Conservation (phyloP, 2,888 invertebrate genomes). For the Ectropis crepuscularia region DNA sequence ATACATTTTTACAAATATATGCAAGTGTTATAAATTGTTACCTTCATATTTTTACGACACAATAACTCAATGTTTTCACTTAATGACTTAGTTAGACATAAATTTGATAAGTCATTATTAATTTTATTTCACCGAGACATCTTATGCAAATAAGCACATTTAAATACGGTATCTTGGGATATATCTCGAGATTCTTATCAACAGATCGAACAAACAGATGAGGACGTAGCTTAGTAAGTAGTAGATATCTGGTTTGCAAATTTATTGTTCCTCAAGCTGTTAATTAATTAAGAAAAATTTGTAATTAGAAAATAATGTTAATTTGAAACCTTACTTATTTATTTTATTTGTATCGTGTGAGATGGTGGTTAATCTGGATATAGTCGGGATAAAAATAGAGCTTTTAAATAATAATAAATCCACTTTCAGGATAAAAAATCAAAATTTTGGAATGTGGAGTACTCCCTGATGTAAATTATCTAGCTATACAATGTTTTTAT, state of each 20-base stretch:
- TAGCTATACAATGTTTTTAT: too few species aligned
- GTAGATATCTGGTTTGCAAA: constrained; percentile 12
- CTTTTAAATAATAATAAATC: not conserved
- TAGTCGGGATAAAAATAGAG: constrained; percentile 2
- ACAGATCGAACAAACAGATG: constrained; percentile 54
- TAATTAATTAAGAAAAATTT: constrained; percentile 1
- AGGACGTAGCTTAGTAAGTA: constrained; percentile 34
- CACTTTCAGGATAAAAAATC: too few species aligned
- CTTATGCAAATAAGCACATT: constrained; percentile 49
- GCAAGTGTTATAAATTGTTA: constrained; percentile 21
- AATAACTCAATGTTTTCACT: constrained; percentile 11
- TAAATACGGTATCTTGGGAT: constrained; percentile 50
- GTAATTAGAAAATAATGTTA: too few species aligned
- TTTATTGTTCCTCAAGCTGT: not conserved
- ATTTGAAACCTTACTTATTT: too few species aligned
- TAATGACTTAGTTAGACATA: constrained; percentile 4
- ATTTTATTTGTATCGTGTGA: too few species aligned
- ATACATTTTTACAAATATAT: too few species aligned
- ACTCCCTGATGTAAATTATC: too few species aligned
- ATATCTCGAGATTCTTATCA: constrained; percentile 57
- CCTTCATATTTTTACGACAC: constrained; percentile 13
- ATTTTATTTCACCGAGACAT: constrained; percentile 24
- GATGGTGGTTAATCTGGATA: too few species aligned
- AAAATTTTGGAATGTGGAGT: too few species aligned
- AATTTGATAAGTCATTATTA: constrained; percentile 9